Base-by-base conservation (phyloP, 2,797 vertebrate genomes). In the Myotis myotis region DNA sequence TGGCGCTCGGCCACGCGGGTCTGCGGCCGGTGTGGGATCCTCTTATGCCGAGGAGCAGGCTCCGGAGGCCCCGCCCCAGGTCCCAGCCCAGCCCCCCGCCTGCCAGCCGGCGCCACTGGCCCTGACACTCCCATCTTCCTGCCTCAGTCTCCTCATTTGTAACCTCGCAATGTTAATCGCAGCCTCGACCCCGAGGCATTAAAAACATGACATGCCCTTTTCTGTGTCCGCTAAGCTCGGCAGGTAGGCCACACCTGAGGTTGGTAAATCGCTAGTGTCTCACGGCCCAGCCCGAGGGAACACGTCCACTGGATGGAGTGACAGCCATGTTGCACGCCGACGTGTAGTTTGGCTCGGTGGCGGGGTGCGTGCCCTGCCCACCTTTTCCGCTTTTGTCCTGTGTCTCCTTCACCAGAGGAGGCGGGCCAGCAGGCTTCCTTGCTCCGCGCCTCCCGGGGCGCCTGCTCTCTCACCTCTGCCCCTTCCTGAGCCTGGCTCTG, bases 101-200 rank as follows among this genome's bases (percentile, higher is more conserved):
- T 36, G 11, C 20, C 36, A 6, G 2, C 41, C 5, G 0, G 30
- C 6, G 0, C 44, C 41, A 3, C 1, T 8, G 7, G 38, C 28
- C 36, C 10, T 25, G n/a, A 38, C 22, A 47, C 51, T 10, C 15
- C 10, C 6, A 13, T 12, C 6, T 8, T 9, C 16, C 16, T 76
- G 66, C 44, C 47, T 91, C 36, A 1, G 11, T 74, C 70, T 89
- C 17, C 38, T 78, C 49, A 68, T 70, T n/a, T 44, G 7, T 17
- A 51, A 76, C 51, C 44, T 0, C 3, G 62, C 25, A 11, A 16
- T 70, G 44, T 19, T 33, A 64, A 30, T 8, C 20, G 19, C 3
- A n/a, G 44, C 12, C 55, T 1, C 6, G 22, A 53, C 23, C 25
- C 23, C 30, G 0, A 38, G 19, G 22, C 25, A 44, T 66, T 20